These are phyloP conservation scores for Tenualosa thibaudeaui DNA, from an alignment of 2,797 vertebrate genomes.

Conservation along the genomic window DNA sequence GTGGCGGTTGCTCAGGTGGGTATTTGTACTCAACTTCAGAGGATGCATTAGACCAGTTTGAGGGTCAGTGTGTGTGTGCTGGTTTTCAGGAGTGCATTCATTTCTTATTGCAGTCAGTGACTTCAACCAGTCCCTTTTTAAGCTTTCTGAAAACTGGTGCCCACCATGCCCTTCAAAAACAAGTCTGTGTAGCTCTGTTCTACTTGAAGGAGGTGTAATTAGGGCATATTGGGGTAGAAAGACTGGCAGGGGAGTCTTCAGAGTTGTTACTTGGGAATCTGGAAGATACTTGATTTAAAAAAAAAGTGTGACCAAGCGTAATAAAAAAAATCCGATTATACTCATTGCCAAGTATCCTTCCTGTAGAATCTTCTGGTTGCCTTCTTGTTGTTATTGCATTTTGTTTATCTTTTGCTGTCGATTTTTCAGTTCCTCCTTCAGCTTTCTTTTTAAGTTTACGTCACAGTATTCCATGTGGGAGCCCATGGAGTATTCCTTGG, in stretches of 20 bases:
- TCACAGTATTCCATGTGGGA: slow-evolving; percentile 71
- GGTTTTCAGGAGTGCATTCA: not conserved
- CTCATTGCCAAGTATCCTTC: slow-evolving; percentile 65
- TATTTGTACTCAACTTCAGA: slow-evolving; percentile 49
- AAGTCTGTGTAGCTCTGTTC: slow-evolving; percentile 38
- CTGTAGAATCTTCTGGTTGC: slow-evolving; percentile 60
- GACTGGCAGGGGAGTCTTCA: slow-evolving; percentile 56
- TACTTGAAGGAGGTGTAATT: slow-evolving; percentile 93
- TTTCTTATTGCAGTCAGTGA: not conserved
- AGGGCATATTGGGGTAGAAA: slow-evolving; percentile 79
- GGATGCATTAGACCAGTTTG: not conserved
- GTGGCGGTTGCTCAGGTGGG: slow-evolving; percentile 44
- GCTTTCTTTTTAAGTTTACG: slow-evolving; percentile 76
- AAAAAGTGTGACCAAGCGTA: slow-evolving; percentile 90
- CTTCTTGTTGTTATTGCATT: slow-evolving; percentile 38
- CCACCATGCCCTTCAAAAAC: not conserved
- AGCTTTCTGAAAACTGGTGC: slow-evolving; percentile 4
- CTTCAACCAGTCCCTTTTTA: not conserved
- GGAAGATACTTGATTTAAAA: slow-evolving; percentile 86
- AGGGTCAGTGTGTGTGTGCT: not conserved
- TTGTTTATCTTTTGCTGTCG: slow-evolving; percentile 48
- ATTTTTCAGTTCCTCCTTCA: slow-evolving; percentile 59
- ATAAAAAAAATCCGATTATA: slow-evolving; percentile 74
- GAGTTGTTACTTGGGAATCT: slow-evolving; percentile 76
- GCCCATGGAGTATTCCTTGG: not conserved